A percentile compares a stretch with the other conserved stretches of the same genome.
phyloP scores from a whole-genome alignment of 2,113 vertebrate genomes.

The Etia nguti region DNA sequence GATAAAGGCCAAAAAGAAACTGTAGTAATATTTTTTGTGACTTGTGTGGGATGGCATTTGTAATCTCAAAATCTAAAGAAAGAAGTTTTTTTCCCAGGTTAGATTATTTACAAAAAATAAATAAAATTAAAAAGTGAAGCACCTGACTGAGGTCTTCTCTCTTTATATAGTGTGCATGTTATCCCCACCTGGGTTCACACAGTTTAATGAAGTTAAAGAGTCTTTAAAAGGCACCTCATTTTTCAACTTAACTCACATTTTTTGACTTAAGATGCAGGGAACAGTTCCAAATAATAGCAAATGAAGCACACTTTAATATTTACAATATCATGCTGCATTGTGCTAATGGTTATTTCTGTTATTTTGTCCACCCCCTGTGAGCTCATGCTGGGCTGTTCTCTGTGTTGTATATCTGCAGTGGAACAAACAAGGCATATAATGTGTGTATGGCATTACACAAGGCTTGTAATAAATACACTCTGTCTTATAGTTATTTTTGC shows the following conservation, averaged over 20 bases:
- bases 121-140: neutral
- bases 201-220: neutral
- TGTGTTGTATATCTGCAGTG: neutral
- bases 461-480: slow-evolving; percentile 26
- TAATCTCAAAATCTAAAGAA: neutral
- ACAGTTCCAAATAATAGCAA: neutral
- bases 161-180: neutral
- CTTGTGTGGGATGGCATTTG: neutral
- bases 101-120: neutral
- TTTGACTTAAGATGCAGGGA: neutral
- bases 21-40: neutral
- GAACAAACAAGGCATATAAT: neutral
- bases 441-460: neutral
- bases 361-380: neutral
- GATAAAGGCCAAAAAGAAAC: neutral
- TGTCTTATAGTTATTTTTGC: slow-evolving; percentile 27
- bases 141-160: neutral
- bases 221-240: neutral
- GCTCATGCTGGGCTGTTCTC: neutral
- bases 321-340: neutral
- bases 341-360: neutral
- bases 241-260: neutral
- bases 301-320: neutral
- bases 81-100: fast-evolving
- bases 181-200: neutral